Percentiles rank a stretch among this genome's conserved stretches.
Evolutionary conservation across 2,888 invertebrate genomes (phyloP).

Genomic region (Pyrochroa serraticornis): DNA sequence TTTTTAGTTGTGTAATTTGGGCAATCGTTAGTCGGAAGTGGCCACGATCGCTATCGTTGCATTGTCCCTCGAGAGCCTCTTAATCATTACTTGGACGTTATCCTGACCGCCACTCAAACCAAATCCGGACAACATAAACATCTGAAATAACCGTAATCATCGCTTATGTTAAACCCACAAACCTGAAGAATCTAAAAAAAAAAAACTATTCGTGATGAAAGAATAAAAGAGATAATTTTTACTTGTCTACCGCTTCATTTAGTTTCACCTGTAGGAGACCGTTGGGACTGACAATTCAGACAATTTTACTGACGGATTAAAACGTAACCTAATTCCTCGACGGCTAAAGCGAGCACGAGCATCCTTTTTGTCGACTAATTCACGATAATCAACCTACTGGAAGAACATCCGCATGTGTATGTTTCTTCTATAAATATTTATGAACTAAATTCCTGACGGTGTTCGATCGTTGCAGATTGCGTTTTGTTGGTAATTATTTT

Average conservation of each 20-base stretch:
- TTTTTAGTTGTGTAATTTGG: too few relatives aligned
- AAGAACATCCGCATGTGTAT: not conserved
- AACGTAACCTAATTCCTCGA: constrained; percentile 22
- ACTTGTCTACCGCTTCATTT: constrained; percentile 24
- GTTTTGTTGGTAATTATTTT: not conserved
- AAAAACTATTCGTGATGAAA: constrained; percentile 21
- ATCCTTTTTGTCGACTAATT: not conserved
- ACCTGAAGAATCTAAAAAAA: constrained; percentile 2
- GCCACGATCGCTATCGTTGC: too few relatives aligned
- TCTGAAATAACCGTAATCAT: constrained; percentile 23
- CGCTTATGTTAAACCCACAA: not conserved
- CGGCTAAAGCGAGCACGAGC: not conserved
- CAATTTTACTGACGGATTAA: constrained; percentile 28
- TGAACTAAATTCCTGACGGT: not conserved
- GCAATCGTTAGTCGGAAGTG: too few relatives aligned
- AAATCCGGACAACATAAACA: too few relatives aligned
- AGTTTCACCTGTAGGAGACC: constrained; percentile 13
- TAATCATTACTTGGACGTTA: too few relatives aligned
- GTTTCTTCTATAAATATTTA: not conserved
- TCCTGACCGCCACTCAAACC: too few relatives aligned
- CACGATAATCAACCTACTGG: not conserved
- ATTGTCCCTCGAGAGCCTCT: too few relatives aligned
- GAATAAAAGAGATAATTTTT: constrained; percentile 28
- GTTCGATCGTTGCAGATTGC: not conserved
- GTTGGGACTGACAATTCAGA: constrained; percentile 15